These are phyloP conservation scores for Zosterops japonicus DNA, from an alignment of 2,113 vertebrate genomes.

Conservation along the genomic window DNA sequence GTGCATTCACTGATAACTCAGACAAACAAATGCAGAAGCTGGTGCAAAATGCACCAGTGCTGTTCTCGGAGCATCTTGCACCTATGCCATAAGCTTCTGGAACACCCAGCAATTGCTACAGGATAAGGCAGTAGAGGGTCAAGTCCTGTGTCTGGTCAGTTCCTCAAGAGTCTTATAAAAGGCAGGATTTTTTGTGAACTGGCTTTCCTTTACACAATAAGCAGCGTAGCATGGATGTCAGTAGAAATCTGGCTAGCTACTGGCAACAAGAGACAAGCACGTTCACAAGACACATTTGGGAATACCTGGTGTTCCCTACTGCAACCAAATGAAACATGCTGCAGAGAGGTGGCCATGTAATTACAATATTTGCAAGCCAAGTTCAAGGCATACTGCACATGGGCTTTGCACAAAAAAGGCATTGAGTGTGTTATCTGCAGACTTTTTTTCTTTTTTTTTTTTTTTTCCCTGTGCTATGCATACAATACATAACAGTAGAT, in stretches of 20 bases:
- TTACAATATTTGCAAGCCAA: neutral
- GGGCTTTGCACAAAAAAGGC: conserved; percentile 1
- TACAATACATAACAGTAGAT: neutral
- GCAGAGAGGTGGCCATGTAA: neutral
- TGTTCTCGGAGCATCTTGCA: neutral
- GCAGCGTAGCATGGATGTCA: neutral
- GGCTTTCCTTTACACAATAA: neutral
- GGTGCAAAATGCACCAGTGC: accelerated
- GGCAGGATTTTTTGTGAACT: neutral
- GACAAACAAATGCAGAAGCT: neutral
- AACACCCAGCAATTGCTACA: neutral
- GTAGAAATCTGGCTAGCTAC: neutral
- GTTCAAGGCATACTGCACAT: neutral
- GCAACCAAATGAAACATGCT: conserved; percentile 16
- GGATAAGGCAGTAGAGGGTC: conserved; percentile 33
- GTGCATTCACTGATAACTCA: neutral
- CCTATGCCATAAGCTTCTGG: neutral
- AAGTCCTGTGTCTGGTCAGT: neutral
- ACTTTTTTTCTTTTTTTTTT: neutral
- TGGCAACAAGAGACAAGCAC: neutral
- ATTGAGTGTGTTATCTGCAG: neutral
- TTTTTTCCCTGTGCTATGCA: neutral
- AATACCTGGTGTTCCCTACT: neutral
- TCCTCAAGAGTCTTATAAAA: neutral
- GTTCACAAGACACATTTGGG: neutral